Evolutionary conservation across 2,888 invertebrate genomes (phyloP).

Genomic region (Carcina quercana): DNA sequence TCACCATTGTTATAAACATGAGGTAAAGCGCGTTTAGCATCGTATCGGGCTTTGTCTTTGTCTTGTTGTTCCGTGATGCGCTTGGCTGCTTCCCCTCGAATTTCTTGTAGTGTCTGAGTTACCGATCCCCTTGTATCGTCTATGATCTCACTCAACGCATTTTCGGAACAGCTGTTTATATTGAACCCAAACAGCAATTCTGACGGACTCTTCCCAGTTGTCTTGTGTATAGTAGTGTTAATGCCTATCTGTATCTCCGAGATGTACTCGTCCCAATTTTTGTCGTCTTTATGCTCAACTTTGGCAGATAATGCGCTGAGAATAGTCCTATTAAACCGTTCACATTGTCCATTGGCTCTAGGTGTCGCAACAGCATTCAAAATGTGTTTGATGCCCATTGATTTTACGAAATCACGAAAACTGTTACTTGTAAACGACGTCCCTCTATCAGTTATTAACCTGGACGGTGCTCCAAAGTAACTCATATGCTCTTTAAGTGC

Average conservation of each 20-base stretch:
- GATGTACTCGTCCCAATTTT: conserved; percentile 11
- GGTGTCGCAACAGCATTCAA: no score
- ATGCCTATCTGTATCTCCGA: conserved; percentile 13
- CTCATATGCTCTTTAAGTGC: conserved; percentile 1
- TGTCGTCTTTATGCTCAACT: conserved; percentile 6
- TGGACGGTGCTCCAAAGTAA: conserved; percentile 2
- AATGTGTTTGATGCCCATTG: conserved; percentile 5
- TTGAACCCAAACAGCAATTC: conserved; percentile 15
- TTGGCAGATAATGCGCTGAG: conserved; percentile 1
- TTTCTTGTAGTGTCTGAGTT: background rate
- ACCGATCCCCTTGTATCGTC: conserved; percentile 4
- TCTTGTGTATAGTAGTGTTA: conserved; percentile 13
- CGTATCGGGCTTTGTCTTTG: conserved; percentile 2
- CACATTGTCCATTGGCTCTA: background rate
- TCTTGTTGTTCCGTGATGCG: conserved; percentile 2
- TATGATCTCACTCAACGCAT: conserved; percentile 10
- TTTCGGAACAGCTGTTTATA: conserved; percentile 6
- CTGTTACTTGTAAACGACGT: conserved; percentile 3
- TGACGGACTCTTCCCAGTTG: conserved; percentile 13
- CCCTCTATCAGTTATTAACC: conserved; percentile 5
- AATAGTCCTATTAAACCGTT: conserved; percentile 2
- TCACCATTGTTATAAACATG: background rate
- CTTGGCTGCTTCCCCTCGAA: conserved; percentile 2
- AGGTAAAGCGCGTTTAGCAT: background rate
- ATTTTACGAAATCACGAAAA: background rate